Evolutionary conservation across 2,888 invertebrate species (phyloP).

Genomic region (Coecobrya sp.): DNA sequence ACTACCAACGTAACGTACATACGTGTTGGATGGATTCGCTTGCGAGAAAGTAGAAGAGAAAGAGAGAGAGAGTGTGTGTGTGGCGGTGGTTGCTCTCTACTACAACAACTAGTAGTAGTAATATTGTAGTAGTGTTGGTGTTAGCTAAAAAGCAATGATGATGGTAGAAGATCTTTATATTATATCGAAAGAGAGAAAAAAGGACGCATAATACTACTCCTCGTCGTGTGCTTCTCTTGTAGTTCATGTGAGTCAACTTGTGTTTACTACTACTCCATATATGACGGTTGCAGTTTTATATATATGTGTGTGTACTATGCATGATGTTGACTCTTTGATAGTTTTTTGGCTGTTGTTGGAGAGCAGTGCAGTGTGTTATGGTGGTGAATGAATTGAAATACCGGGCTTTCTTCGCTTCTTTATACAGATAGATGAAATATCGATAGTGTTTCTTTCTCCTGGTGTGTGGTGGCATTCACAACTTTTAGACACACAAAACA

Average conservation of each 20-base stretch:
- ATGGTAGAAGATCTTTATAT: conserved; percentile 40
- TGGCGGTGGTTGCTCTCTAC: conserved; percentile 24
- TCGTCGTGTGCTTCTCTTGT: conserved; percentile 22
- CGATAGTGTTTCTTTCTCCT: conserved; percentile 83
- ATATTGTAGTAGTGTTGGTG: conserved; percentile 49
- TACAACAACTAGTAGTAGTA: background rate
- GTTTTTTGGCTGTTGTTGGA: conserved; percentile 66
- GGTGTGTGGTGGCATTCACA: background rate
- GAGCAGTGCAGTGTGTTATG: conserved; percentile 34
- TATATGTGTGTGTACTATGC: conserved; percentile 42
- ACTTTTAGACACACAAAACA: conserved; percentile 46
- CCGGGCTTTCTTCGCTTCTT: conserved; percentile 72
- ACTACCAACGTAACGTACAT: conserved; percentile 52
- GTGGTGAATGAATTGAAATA: conserved; percentile 72
- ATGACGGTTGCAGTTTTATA: conserved; percentile 65
- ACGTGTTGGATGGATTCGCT: conserved; percentile 74
- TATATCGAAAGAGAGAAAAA: background rate
- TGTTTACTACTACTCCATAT: conserved; percentile 62
- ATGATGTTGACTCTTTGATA: conserved; percentile 77
- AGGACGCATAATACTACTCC: conserved; percentile 42
- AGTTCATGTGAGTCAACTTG: conserved; percentile 55
- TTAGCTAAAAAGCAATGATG: conserved; percentile 63
- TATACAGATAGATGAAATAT: conserved; percentile 85
- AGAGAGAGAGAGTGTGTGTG: conserved; percentile 15
- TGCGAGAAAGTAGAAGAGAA: conserved; percentile 58